Conservation (phyloP, 2,888 invertebrate species). For the Apamea anceps region DNA sequence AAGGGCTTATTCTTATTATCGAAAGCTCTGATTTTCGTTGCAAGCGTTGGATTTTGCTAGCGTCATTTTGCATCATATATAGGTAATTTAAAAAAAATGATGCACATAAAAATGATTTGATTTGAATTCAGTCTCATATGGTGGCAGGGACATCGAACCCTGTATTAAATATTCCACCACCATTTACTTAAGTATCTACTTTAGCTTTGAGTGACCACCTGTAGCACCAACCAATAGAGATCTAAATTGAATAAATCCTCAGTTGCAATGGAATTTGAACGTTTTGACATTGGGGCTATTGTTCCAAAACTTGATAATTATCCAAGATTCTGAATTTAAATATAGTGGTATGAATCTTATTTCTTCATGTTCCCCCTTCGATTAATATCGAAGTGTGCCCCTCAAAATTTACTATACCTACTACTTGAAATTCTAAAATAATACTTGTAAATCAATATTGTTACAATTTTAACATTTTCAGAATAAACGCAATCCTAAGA, state of each 20-base stretch:
- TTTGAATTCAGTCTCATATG: too few relatives aligned
- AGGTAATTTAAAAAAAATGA: too few relatives aligned
- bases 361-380: not conserved
- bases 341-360: not conserved
- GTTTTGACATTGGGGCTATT: not conserved
- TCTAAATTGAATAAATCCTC: not conserved
- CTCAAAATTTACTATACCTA: not conserved
- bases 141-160: too few relatives aligned
- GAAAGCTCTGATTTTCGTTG: not conserved
- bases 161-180: too few relatives aligned
- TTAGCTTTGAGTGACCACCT: not conserved
- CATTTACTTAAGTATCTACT: not conserved
- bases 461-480: constrained; percentile 60
- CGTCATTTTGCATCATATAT: too few relatives aligned
- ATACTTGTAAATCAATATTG: not conserved
- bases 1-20: not conserved
- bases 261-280: not conserved
- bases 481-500: constrained; percentile 89
- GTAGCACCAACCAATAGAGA: not conserved
- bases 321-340: not conserved
- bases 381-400: not conserved
- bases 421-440: not conserved
- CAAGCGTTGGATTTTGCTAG: not conserved
- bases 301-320: not conserved
- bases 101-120: too few relatives aligned